Base-by-base conservation (phyloP, 2,113 vertebrate genomes). In the Dipodomys stephensi region DNA sequence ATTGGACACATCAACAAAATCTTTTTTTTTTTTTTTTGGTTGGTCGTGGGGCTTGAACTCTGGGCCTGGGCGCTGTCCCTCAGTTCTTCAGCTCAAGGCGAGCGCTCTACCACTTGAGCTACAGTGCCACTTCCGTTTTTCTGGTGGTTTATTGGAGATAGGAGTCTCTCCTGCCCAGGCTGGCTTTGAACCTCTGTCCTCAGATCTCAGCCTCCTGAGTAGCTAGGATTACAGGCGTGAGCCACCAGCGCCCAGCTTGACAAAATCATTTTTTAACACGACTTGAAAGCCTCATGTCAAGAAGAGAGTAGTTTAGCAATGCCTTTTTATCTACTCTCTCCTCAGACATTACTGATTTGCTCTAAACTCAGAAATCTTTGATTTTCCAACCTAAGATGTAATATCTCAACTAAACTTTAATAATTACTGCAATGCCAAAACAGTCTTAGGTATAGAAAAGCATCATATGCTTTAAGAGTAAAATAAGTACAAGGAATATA, bases 341-440 rank as follows among this genome's bases (percentile, higher is more conserved):
- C 13, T 90, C 57, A 71, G 3, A 83, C 74, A 79, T 64, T 88
- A 16, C 35, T 76, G 62, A 74, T 91, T 76, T 92, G 65, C 92
- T 15, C 67, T 94, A 90, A 92, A 83, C n/a, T 69, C 65, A 22
- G 30, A 87, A 92, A 76, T 80, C 74, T 92, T 94, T 57, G 25
- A 53, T 78, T 73, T 71, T 71, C 28, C 23, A 65, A 44, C 28
- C 19, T 72, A 81, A 85, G n/a, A 53, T 49, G 25, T 86, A 60
- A 83, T 87, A 69, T 87, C 32, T 15, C 67, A 49, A 83, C 46
- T 11, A 73, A 49, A 83, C 46, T 11, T 67, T 95, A 87, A 69
- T 53, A 44, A 69, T 73, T 67, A 69, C 19, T 87, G 4, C 20
- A 87, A 39, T 67, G 76, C 80, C 76, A 71, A 73, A 87, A 82